These are phyloP conservation scores for Cinclus cinclus DNA, from an alignment of 2,113 vertebrate species.

Conservation along the genomic window DNA sequence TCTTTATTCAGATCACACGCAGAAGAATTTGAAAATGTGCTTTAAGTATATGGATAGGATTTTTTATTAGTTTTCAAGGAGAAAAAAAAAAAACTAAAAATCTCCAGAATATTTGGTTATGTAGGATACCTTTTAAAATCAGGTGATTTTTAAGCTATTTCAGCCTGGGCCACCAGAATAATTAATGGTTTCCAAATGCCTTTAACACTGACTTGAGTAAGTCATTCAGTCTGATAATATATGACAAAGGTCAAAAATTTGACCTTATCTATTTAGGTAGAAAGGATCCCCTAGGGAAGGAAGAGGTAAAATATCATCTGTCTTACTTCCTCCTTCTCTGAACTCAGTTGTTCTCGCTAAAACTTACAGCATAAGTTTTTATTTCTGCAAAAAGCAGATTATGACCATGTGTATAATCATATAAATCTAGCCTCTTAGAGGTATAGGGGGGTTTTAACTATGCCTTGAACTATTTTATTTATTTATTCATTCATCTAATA, in stretches of 20 bases:
- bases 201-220: neutral
- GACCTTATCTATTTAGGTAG: neutral
- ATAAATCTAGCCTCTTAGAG: neutral
- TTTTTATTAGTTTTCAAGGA: neutral
- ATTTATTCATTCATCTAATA: neutral
- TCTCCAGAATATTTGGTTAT: neutral
- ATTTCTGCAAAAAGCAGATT: neutral
- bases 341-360: neutral
- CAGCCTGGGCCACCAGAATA: neutral
- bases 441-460: accelerated
- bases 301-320: neutral
- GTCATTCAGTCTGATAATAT: neutral
- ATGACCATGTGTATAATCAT: neutral
- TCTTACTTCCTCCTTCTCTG: neutral
- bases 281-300: neutral
- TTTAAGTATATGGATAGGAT: neutral
- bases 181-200: neutral
- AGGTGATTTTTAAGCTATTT: neutral
- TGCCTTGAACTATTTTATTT: neutral
- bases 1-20: neutral
- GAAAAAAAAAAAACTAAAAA: neutral
- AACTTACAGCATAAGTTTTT: neutral
- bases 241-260: neutral
- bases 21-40: neutral
- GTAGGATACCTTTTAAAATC: neutral